These are phyloP conservation scores for Rachycentron canadum DNA, from an alignment of 2,797 vertebrate species.

Conservation along the genomic window DNA sequence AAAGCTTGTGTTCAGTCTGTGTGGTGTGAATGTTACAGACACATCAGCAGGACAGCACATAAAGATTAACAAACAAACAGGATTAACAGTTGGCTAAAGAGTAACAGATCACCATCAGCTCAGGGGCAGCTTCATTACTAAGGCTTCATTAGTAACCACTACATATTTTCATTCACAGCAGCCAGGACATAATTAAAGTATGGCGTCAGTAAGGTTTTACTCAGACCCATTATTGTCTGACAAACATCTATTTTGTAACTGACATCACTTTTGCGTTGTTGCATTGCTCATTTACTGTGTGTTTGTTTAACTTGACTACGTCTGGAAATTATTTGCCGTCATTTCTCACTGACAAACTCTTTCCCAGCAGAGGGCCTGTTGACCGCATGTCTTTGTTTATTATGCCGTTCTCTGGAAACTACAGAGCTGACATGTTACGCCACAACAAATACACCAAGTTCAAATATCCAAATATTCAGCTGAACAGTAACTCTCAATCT, in stretches of 20 bases:
- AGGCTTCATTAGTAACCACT: not conserved
- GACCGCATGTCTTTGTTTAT: not conserved
- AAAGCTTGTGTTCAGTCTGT: not conserved
- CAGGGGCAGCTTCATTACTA: not conserved
- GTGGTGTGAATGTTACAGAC: not conserved
- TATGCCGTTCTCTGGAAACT: not conserved
- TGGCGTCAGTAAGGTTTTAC: not conserved
- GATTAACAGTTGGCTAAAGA: not conserved
- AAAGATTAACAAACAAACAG: constrained; percentile 37
- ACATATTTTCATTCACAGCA: not conserved
- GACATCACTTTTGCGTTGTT: not conserved
- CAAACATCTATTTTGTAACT: not conserved
- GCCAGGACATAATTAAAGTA: not conserved
- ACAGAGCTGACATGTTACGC: not conserved
- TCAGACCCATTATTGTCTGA: no score
- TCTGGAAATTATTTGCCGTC: not conserved
- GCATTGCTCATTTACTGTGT: not conserved
- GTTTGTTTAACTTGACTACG: not conserved
- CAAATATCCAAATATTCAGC: not conserved
- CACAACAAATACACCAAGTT: not conserved
- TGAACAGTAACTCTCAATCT: not conserved
- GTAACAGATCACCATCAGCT: not conserved
- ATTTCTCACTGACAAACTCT: not conserved
- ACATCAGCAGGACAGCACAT: not conserved
- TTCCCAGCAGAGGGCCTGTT: not conserved